Percentiles rank a stretch among this genome's conserved stretches.
phyloP scores from a whole-genome alignment of 1,140 invertebrate species.

The Eufriesea mexicana region DNA sequence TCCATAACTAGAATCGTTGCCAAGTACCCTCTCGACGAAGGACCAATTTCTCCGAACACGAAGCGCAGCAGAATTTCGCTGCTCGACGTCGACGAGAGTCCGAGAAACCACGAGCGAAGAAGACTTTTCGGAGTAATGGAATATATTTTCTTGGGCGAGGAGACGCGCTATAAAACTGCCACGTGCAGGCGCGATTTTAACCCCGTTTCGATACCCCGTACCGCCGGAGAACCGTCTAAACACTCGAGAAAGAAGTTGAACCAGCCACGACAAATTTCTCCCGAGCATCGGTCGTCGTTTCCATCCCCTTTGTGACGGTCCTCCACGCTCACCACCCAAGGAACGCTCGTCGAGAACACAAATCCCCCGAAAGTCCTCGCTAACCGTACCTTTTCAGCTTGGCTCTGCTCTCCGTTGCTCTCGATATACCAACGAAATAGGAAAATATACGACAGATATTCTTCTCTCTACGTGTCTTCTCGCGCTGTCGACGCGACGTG shows the following conservation, averaged over 20 bases:
- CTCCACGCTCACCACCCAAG: too few relatives aligned
- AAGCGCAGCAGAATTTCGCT: background rate
- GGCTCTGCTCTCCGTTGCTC: too few relatives aligned
- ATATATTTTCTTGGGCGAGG: conserved; percentile 14
- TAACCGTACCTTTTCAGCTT: too few relatives aligned
- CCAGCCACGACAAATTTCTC: conserved; percentile 54
- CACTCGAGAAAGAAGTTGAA: conserved; percentile 61
- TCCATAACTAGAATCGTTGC: background rate
- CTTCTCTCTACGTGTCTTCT: too few relatives aligned
- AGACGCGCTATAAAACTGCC: conserved; percentile 21
- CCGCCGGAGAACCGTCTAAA: conserved; percentile 49
- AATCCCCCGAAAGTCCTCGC: too few relatives aligned
- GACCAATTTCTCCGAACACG: background rate
- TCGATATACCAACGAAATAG: too few relatives aligned
- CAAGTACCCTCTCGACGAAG: background rate
- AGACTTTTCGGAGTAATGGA: conserved; percentile 13
- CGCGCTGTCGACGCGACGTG: too few relatives aligned
- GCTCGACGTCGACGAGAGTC: background rate
- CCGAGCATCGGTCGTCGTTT: conserved; percentile 24
- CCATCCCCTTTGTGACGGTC: conserved; percentile 15
- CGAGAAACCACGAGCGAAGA: background rate
- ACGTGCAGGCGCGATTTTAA: conserved; percentile 45
- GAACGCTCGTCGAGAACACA: too few relatives aligned
- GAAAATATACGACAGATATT: too few relatives aligned
- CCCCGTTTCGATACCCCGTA: conserved; percentile 45